Evolutionary conservation across 2,797 vertebrate genomes (phyloP), one percentile per base, ranked within the genome.

Genomic region (Malacoctenus gilli): DNA sequence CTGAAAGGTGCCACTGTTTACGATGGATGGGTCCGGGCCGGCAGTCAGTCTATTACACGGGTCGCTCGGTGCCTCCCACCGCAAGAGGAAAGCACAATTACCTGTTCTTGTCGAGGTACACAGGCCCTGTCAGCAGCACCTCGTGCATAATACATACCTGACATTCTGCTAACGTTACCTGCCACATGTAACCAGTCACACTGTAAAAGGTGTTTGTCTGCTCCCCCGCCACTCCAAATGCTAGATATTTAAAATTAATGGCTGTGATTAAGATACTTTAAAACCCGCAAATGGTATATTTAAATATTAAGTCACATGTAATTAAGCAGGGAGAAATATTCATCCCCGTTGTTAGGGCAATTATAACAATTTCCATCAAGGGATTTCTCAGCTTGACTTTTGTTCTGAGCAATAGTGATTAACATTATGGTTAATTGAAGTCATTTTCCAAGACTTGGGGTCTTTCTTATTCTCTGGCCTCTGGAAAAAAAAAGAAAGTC

Each of bases 361-460:
- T 98, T 97, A 96, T 92, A 95, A 94, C 94, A 95, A 97, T 96
- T 96, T 98, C 95, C 92, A 96, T 96, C 89, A 89, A 94, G 94
- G 95, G 95, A 97, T 95, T 98, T 95, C 92, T 62, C 94, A 94
- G 95, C 93, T 92, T 96, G 96, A 93, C 92, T 95, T 95, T 94
- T 92, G 91, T 96, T 94, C 92, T 92, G 91, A 93, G 94, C 92
- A 92, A 94, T 92, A 94, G 93, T 95, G 94, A 98, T 97, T 97
- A 97, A 95, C 95, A 94, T 93, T 95, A 94, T 88, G 85, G 91
- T 95, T 97, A 96, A 97, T 95, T 95, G 92, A 94, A 96, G 93
- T 95, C 88, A 93, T 94, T 97, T 95, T 92, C 90, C 83, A 92
- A 86, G 87, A 91, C 55, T 92, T 88, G 59, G 87, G 77, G 87